Evolutionary conservation across 1,140 invertebrate genomes (phyloP).

Genomic region (Amphibalanus amphitrite): DNA sequence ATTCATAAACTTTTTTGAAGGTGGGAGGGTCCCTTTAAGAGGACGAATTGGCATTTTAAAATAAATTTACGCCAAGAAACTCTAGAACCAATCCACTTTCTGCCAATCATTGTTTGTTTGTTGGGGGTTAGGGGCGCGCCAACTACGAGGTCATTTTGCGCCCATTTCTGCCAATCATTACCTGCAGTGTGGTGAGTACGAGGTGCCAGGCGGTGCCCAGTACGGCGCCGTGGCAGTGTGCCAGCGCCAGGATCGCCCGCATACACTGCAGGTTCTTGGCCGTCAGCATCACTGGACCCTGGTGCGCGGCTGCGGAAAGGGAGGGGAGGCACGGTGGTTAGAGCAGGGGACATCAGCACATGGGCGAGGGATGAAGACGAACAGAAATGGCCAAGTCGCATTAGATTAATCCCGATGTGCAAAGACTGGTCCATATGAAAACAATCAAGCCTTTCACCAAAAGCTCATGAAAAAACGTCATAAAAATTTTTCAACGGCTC

Average conservation of each 20-base stretch:
- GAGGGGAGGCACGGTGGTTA: too few species aligned
- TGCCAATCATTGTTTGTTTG: too few species aligned
- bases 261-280: slow-evolving; percentile 95
- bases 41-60: too few species aligned
- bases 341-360: too few species aligned
- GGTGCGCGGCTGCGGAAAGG: slow-evolving; percentile 40
- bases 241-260: slow-evolving; percentile 68
- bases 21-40: too few species aligned
- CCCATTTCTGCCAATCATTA: too few species aligned
- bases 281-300: slow-evolving; percentile 95
- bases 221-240: slow-evolving; percentile 80
- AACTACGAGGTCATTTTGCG: too few species aligned
- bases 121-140: too few species aligned
- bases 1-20: too few species aligned
- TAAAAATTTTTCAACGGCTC: slow-evolving; percentile 2
- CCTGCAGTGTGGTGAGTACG: slow-evolving; percentile 70
- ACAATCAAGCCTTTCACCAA: not conserved
- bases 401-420: not conserved
- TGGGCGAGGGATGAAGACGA: slow-evolving; percentile 10
- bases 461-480: not conserved
- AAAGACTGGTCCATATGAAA: too few species aligned
- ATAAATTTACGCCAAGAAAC: too few species aligned
- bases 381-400: slow-evolving; percentile 1
- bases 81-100: too few species aligned
- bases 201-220: slow-evolving; percentile 88